These are phyloP conservation scores for Coryphaenoides rupestris DNA, from an alignment of 2,113 vertebrate genomes.

Conservation along the genomic window DNA sequence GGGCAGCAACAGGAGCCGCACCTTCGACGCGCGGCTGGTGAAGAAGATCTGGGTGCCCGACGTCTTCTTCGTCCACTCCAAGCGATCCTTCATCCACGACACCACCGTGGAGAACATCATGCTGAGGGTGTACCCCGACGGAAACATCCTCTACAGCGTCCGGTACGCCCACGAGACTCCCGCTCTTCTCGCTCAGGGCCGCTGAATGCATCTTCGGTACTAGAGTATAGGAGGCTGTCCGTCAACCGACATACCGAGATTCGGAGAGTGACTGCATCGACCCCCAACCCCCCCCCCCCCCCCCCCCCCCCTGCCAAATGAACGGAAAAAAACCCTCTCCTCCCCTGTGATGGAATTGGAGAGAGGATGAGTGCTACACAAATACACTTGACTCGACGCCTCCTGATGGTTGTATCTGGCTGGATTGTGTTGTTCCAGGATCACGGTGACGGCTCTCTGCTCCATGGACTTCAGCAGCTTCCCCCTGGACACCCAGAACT, in stretches of 20 bases:
- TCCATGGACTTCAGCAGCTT: constrained; percentile 94
- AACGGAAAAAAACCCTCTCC: too few relatives aligned
- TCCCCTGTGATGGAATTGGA: too few relatives aligned
- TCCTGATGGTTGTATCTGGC: constrained; percentile 20
- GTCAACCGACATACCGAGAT: too few relatives aligned
- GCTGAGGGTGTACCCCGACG: constrained; percentile 82
- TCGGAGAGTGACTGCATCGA: too few relatives aligned
- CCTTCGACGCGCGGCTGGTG: constrained; percentile 86
- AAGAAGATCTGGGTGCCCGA: constrained; percentile 93
- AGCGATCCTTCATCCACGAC: constrained; percentile 89
- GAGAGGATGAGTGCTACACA: too few relatives aligned
- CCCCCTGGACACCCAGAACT: constrained; percentile 91
- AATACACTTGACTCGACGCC: not conserved
- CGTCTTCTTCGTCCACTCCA: constrained; percentile 91
- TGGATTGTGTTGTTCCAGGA: constrained; percentile 75
- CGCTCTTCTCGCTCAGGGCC: too few relatives aligned
- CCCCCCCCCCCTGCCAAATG: too few relatives aligned
- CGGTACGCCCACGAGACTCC: too few relatives aligned
- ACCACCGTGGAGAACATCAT: constrained; percentile 89
- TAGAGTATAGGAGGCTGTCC: too few relatives aligned
- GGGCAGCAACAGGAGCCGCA: constrained; percentile 88
- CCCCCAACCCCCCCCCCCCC: too few relatives aligned
- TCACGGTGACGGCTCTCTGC: constrained; percentile 90
- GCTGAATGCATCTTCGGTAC: too few relatives aligned
- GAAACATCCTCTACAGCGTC: constrained; percentile 88